Percentiles rank a stretch among this genome's conserved stretches.
phyloP scores from a whole-genome alignment of 2,113 vertebrate genomes.

The Mustelus asterias region DNA sequence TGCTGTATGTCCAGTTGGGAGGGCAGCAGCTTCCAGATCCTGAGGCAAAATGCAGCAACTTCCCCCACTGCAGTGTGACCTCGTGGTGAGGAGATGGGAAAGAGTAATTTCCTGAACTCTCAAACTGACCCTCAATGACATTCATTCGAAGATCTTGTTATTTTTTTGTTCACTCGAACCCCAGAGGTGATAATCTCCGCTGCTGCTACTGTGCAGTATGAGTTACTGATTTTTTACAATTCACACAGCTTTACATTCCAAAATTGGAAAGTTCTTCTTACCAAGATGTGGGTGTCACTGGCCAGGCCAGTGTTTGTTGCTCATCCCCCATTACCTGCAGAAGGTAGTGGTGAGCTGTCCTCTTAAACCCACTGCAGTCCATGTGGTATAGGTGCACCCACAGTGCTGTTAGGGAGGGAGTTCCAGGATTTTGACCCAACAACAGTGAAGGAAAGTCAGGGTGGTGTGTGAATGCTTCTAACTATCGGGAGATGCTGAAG shows the following conservation, averaged over 20 bases:
- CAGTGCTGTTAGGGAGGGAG: too few relatives aligned
- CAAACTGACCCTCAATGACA: neutral
- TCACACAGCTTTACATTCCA: neutral
- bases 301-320: too few relatives aligned
- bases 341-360: too few relatives aligned
- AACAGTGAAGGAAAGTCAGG: too few relatives aligned
- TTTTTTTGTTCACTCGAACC: neutral
- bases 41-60: neutral
- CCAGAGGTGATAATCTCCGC: neutral
- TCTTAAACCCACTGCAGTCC: too few relatives aligned
- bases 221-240: neutral
- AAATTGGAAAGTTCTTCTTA: neutral
- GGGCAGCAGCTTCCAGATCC: neutral
- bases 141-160: neutral
- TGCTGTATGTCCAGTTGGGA: neutral
- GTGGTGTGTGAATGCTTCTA: too few relatives aligned
- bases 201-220: neutral
- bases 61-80: neutral
- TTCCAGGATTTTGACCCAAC: too few relatives aligned
- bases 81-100: neutral
- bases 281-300: too few relatives aligned
- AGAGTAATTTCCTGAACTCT: neutral
- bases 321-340: too few relatives aligned
- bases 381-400: too few relatives aligned
- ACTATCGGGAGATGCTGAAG: too few relatives aligned